These are phyloP conservation scores for Argya squamiceps DNA, from an alignment of 2,797 vertebrate genomes.

Conservation along the genomic window DNA sequence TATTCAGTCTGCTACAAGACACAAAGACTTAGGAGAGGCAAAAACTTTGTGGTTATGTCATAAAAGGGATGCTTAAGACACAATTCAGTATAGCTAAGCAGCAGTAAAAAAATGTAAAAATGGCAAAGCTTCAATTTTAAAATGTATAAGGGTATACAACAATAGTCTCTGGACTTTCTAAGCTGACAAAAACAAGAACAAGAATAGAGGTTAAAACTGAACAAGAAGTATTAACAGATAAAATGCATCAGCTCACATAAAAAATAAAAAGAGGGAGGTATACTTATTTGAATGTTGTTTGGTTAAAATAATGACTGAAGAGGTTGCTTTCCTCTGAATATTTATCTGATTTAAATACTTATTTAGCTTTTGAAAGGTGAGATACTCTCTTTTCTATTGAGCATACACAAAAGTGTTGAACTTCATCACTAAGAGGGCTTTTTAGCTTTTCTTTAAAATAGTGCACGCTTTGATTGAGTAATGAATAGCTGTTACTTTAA, in stretches of 20 bases:
- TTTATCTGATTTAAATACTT: neutral
- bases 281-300: neutral
- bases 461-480: neutral
- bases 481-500: neutral
- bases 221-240: neutral
- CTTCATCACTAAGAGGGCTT: neutral
- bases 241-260: neutral
- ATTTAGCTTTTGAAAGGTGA: neutral
- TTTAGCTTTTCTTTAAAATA: neutral
- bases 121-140: neutral
- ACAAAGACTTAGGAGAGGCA: neutral
- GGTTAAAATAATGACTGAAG: neutral
- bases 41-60: neutral
- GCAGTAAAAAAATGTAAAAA: neutral
- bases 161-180: neutral
- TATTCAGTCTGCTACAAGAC: neutral
- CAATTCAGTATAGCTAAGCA: neutral
- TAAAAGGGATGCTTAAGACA: neutral
- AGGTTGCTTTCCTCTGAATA: neutral
- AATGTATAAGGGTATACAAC: neutral
- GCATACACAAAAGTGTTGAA: neutral
- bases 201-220: neutral
- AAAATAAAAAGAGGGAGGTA: neutral
- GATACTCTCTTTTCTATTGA: neutral
- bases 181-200: neutral